A percentile compares a stretch with the other conserved stretches of the same genome.
phyloP scores from a whole-genome alignment of 2,797 vertebrate species.

The Sebastes taczanowskii region DNA sequence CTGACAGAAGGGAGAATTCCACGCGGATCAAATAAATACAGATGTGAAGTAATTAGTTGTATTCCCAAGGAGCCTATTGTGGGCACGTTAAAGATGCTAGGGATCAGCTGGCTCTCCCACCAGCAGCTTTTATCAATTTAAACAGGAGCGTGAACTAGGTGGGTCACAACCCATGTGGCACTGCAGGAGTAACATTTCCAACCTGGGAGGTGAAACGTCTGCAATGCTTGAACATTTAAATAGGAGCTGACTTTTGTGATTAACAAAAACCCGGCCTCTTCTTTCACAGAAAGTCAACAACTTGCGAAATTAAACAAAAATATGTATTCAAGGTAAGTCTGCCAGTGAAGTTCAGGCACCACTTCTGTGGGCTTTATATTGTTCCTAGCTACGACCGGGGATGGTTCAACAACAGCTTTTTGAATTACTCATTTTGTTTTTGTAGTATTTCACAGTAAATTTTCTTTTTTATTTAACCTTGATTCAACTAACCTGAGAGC shows the following conservation, averaged over 20 bases:
- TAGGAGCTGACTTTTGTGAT: neutral
- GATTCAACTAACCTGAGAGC: neutral
- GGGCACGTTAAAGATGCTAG: slow-evolving; percentile 90
- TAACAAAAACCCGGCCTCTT: neutral
- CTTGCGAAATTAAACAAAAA: neutral
- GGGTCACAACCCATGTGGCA: slow-evolving; percentile 89
- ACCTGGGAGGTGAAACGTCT: slow-evolving; percentile 62
- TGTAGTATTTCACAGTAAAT: neutral
- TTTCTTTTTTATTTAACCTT: slow-evolving; percentile 25
- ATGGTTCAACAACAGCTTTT: neutral
- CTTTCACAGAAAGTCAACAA: neutral
- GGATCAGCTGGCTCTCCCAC: slow-evolving; percentile 88
- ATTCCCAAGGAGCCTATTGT: slow-evolving; percentile 92
- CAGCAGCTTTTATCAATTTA: slow-evolving; percentile 93
- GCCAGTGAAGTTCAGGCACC: neutral
- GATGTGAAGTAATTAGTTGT: slow-evolving; percentile 98
- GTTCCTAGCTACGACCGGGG: neutral
- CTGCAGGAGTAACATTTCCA: slow-evolving; percentile 86
- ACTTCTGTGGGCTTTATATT: neutral
- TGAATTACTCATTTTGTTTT: neutral
- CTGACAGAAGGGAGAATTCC: slow-evolving; percentile 96
- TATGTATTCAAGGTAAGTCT: neutral
- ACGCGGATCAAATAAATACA: slow-evolving; percentile 97
- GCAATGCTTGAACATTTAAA: neutral
- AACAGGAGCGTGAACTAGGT: slow-evolving; percentile 86